Evolutionary conservation across 2,888 invertebrate species (phyloP), one percentile per base, ranked within the genome.

Genomic region (Entomobrya proxima): DNA sequence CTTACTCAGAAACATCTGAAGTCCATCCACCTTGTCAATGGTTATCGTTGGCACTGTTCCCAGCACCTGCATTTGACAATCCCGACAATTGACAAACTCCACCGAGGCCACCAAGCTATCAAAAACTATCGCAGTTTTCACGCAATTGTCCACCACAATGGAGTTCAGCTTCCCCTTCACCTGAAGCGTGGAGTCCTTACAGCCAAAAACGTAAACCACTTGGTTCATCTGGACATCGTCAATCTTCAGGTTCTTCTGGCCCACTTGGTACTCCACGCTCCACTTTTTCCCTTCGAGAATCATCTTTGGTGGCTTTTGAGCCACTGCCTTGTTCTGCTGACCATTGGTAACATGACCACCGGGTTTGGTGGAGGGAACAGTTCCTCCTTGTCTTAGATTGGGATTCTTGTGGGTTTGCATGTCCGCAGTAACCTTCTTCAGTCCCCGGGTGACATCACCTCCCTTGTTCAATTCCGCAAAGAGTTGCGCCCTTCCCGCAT

Each of bases 331-430:
- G 75, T 93, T 93, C 88, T 93, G 92, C 13, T 86, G 55, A 1
- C 50, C 75, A n/a, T 58, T 82, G 13, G 93, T 92, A 11, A 89
- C 90, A 21, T 89, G 86, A 67, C 88, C 88, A 72, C 91, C 89
- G 9, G 94, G 93, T 61, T 96, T 94, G 92, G 95, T 96, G 24
- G 96, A 95, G 0, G 97, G 96, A 0, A 89, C 90, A 18, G 69
- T 77, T 0, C 88, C 86, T 79, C 96, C 96, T 89, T 95, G 94
- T 67, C 98, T 94, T 90, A 99, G 93, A 27, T 94, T 94, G 7
- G 98, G 95, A 93, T 99, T 99, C 94, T 99, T 99, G 93, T 99
- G 99, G 3, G 99, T 99, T 93, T 99, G 98, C 98, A 98, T 98
- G 35, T 99, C 98, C 55, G 96, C 94, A 9, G 98, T 96, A 80